A percentile compares a stretch with the other conserved stretches of the same genome.
phyloP scores from a whole-genome alignment of 2,888 invertebrate genomes.

The Pocota personata region DNA sequence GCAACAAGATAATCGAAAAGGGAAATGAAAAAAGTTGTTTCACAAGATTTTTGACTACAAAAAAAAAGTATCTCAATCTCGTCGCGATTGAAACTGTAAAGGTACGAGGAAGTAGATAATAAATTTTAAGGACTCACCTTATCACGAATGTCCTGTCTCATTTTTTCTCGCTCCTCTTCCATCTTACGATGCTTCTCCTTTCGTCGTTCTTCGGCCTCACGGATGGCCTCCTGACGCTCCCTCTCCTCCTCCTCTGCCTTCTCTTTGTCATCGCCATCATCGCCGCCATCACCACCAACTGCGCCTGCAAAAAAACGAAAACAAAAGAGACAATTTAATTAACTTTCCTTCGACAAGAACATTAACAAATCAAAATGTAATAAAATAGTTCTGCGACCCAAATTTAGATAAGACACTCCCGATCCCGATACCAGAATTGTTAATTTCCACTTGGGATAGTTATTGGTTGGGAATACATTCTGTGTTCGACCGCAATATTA shows the following conservation, averaged over 20 bases:
- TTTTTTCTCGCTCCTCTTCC: slow-evolving; percentile 99
- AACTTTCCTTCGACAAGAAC: slow-evolving; percentile 16
- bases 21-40: background rate
- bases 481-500: slow-evolving; percentile 14
- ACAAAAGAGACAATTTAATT: slow-evolving; percentile 33
- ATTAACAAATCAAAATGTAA: slow-evolving; percentile 2
- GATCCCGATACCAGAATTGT: background rate
- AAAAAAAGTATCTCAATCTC: background rate
- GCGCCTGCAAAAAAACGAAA: slow-evolving; percentile 86
- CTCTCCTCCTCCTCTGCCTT: slow-evolving; percentile 99
- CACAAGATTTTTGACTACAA: background rate
- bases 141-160: slow-evolving; percentile 99
- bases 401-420: background rate
- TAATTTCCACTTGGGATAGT: slow-evolving; percentile 35
- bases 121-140: slow-evolving; percentile 88
- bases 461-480: slow-evolving; percentile 7
- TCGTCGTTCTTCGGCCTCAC: slow-evolving; percentile 98
- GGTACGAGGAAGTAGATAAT: background rate
- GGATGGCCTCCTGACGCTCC: slow-evolving; percentile 98
- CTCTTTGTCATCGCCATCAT: slow-evolving; percentile 97
- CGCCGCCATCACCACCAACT: slow-evolving; percentile 95
- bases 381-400: background rate
- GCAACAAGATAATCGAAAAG: slow-evolving; percentile 18
- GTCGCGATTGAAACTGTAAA: too few relatives aligned
- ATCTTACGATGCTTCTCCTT: slow-evolving; percentile 99